A percentile compares a stretch with the other conserved stretches of the same genome.
Evolutionary conservation across 2,797 vertebrate species (phyloP).

Genomic region (Lepilemur ruficaudatus): DNA sequence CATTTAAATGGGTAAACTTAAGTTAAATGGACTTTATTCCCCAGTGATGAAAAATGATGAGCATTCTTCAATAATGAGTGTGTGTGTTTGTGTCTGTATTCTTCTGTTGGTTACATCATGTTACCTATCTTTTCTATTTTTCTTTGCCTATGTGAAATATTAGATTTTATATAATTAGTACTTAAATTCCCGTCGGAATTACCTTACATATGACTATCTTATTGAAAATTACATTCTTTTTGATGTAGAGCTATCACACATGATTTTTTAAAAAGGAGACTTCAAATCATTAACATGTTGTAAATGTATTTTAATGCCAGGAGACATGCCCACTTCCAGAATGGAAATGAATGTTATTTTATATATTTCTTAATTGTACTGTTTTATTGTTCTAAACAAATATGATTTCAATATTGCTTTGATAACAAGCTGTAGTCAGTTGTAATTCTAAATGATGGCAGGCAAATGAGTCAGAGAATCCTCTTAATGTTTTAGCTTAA

Average conservation of each 20-base stretch:
- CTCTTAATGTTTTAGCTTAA: conserved; percentile 67
- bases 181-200: conserved; percentile 45
- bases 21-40: not conserved
- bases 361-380: conserved; percentile 71
- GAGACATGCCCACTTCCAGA: conserved; percentile 73
- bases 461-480: conserved; percentile 68
- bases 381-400: conserved; percentile 74
- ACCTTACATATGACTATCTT: conserved; percentile 6
- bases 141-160: not conserved
- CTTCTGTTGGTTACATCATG: not conserved
- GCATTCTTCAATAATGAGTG: not conserved
- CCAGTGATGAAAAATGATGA: not conserved
- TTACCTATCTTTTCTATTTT: not conserved
- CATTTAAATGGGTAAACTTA: not conserved
- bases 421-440: conserved; percentile 73
- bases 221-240: conserved; percentile 56
- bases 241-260: conserved; percentile 48
- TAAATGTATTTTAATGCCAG: conserved; percentile 60
- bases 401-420: conserved; percentile 69
- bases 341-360: conserved; percentile 73
- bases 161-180: not conserved
- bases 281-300: conserved; percentile 61
- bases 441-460: conserved; percentile 73
- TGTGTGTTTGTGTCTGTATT: not conserved
- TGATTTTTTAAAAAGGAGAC: conserved; percentile 69